phyloP scores from a whole-genome alignment of 2,888 invertebrate genomes.

The Colletes collaris region DNA sequence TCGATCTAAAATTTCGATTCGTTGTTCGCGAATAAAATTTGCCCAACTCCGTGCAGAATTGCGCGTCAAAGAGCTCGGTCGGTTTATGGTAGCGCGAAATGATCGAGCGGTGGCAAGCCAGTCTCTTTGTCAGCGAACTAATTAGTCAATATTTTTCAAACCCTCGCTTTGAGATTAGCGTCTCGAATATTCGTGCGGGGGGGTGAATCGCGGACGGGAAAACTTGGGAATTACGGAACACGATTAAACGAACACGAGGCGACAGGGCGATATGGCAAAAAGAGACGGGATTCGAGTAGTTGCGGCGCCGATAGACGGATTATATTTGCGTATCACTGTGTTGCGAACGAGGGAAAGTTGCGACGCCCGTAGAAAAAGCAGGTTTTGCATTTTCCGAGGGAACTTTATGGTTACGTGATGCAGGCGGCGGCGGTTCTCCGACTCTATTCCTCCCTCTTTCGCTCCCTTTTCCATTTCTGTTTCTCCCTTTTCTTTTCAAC shows the following conservation, averaged over 20 bases:
- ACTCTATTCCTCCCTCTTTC: constrained; percentile 15
- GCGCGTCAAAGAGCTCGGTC: no score
- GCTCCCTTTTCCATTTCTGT: constrained; percentile 36
- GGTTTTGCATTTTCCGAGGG: constrained; percentile 53
- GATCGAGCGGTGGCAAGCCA: not conserved
- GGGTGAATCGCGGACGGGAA: constrained; percentile 11
- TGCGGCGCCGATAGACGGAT: constrained; percentile 59
- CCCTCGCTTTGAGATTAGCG: constrained; percentile 36
- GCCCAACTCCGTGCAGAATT: not conserved
- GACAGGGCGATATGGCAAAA: constrained; percentile 6
- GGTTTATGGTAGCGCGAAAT: no score
- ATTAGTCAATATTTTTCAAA: constrained; percentile 50
- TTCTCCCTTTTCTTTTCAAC: constrained; percentile 51
- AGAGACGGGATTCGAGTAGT: constrained; percentile 29
- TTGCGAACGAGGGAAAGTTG: constrained; percentile 16
- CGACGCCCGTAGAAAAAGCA: constrained; percentile 43
- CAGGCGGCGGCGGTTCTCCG: constrained; percentile 24
- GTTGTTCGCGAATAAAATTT: no score
- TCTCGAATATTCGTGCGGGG: constrained; percentile 23
- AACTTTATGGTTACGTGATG: constrained; percentile 42
- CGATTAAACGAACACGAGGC: constrained; percentile 36
- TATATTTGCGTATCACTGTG: constrained; percentile 52
- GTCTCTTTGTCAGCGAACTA: constrained; percentile 16
- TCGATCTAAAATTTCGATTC: no score
- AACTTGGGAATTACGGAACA: constrained; percentile 43